A percentile compares a stretch with the other conserved stretches of the same genome.
phyloP scores from a whole-genome alignment of 2,113 vertebrate genomes.

The Tychaedon coryphoeus region DNA sequence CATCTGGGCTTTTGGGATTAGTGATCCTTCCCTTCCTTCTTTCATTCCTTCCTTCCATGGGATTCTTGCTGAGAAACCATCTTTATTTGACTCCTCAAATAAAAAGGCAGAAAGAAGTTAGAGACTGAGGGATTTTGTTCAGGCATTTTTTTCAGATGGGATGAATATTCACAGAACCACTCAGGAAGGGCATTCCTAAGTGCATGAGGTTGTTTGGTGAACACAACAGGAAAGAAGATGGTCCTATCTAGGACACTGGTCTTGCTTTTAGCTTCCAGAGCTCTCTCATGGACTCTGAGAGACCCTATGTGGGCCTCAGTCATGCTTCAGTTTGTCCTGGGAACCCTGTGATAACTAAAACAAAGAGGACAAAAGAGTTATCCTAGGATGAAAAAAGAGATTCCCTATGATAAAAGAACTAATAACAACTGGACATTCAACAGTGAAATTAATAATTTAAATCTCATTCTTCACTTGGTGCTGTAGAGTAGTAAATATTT shows the following conservation, averaged over 20 bases:
- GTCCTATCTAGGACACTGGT: not conserved
- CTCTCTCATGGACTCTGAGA: not conserved
- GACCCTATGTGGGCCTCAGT: not conserved
- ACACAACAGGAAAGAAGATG: fast-evolving
- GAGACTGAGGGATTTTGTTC: not conserved
- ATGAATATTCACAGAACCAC: not conserved
- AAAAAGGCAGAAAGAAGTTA: not conserved
- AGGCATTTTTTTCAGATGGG: not conserved
- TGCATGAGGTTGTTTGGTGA: not conserved
- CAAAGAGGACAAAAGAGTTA: not conserved
- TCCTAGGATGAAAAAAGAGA: not conserved
- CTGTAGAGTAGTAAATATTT: not conserved
- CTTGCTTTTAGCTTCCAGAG: not conserved
- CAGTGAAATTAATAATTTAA: not conserved
- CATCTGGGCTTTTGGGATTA: not conserved
- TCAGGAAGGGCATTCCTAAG: not conserved
- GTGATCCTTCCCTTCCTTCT: not conserved
- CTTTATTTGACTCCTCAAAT: not conserved
- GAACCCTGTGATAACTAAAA: not conserved
- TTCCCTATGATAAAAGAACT: not conserved
- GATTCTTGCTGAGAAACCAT: not conserved
- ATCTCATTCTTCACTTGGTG: not conserved
- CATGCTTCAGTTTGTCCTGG: not conserved
- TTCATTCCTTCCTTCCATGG: not conserved
- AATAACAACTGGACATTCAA: not conserved